phyloP scores from a whole-genome alignment of 1,140 invertebrate genomes.

The Heliothis subflexa region DNA sequence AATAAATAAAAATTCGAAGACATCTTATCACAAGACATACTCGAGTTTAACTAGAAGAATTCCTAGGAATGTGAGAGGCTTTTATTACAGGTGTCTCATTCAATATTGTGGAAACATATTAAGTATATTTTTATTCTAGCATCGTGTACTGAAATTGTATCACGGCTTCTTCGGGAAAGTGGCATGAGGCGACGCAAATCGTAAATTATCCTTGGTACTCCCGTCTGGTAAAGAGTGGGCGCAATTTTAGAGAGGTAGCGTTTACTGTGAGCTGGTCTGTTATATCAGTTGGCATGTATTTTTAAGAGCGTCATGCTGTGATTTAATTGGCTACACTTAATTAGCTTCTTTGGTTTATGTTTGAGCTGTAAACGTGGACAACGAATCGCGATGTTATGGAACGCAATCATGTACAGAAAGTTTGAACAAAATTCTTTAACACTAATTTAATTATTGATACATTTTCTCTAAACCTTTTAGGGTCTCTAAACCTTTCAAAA shows the following conservation, averaged over 20 bases:
- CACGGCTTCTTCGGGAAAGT: slow-evolving; percentile 64
- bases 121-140: not conserved
- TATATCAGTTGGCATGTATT: too few species aligned
- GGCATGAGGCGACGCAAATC: slow-evolving; percentile 64
- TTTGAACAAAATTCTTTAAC: too few species aligned
- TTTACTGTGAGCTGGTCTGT: not conserved
- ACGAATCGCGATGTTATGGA: too few species aligned
- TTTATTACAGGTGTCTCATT: slow-evolving; percentile 23
- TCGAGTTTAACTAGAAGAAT: not conserved
- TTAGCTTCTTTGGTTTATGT: too few species aligned
- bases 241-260: slow-evolving; percentile 19
- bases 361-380: too few species aligned
- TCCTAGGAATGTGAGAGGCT: not conserved
- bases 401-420: too few species aligned
- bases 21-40: slow-evolving; percentile 1
- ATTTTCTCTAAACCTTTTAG: too few species aligned
- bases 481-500: too few species aligned
- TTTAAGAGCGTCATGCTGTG: too few species aligned
- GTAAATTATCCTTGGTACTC: slow-evolving; percentile 79
- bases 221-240: slow-evolving; percentile 50
- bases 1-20: slow-evolving; percentile 14
- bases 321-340: too few species aligned
- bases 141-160: slow-evolving; percentile 27
- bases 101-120: slow-evolving; percentile 11
- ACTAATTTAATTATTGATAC: too few species aligned